Base-by-base conservation (phyloP, 1,140 invertebrate species). In the Mylabris phalerata region DNA sequence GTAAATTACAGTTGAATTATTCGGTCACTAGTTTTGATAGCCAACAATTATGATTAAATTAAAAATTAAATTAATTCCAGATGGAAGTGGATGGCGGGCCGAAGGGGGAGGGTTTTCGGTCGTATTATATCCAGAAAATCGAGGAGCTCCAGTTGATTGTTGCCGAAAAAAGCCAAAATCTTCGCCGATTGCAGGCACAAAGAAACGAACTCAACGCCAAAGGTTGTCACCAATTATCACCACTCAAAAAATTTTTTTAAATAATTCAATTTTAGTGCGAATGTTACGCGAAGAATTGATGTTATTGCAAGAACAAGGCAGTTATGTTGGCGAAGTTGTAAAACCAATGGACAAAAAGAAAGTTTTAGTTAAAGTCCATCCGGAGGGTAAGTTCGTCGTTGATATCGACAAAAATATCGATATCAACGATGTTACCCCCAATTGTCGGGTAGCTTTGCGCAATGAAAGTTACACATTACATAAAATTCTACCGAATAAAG, bases 281-380 rank as follows among this genome's bases (percentile, higher is more conserved):
- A 95, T 98, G 91, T 76, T 99, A 38, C 84, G 97, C 10, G 98
- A 99, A 76, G 98, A 99, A 73, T 77, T 99, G 0, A 96, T 98
- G 76, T 80, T 98, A 9, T 79, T 99, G 9, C 98, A 99, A 78
- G 98, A 99, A 72, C 98, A 99, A 78, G 98, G 98, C 7, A 98
- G 95, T 9, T 99, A 99, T 78, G 98, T 99, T 4, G 98, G 98
- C 9, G 98, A 99, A 80, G 97, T 99, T 27, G 95, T 98, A 0
- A 99, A 99, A 74, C 94, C 95, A 0, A 99, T 99, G 96, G 97
- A 99, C 73, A 99, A 99, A 75, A 99, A 99, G 76, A 99, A 99
- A 78, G 97, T 99, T 2, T 78, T 99, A 0, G 98, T 99, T 0
- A 99, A 99, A 80, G 95, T 99, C 9, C 98, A 99, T 78, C 98